A percentile compares a stretch with the other conserved stretches of the same genome.
Evolutionary conservation across 37 sponge, comb jelly and placozoan species (phyloP).

Genomic region (Agelas oroides): DNA sequence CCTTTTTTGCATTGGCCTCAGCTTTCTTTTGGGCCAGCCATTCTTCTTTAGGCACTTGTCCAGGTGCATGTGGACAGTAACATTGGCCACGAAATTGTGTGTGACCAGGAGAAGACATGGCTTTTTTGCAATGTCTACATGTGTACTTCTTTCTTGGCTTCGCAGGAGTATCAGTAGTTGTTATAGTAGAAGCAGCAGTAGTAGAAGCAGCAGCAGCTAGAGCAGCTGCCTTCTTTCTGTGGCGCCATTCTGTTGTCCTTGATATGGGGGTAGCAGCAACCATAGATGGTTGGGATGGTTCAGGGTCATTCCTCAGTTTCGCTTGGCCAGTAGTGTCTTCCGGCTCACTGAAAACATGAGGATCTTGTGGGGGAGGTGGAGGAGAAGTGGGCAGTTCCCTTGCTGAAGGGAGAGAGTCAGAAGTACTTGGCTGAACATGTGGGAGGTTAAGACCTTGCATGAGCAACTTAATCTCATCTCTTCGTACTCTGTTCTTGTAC

Average conservation of each 20-base stretch:
- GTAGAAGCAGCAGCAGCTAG: not conserved
- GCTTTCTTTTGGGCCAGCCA: slow-evolving; percentile 24
- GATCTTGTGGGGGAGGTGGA: slow-evolving; percentile 34
- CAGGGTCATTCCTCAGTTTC: not conserved
- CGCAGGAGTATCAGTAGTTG: slow-evolving; percentile 2
- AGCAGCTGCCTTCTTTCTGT: no score
- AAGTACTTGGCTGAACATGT: not conserved
- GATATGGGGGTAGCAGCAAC: no score
- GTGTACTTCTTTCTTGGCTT: slow-evolving; percentile 18
- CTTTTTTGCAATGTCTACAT: slow-evolving; percentile 22
- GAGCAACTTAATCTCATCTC: not conserved
- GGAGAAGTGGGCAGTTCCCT: not conserved
- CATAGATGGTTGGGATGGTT: no score
- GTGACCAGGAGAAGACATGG: slow-evolving; percentile 37
- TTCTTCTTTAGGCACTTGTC: slow-evolving; percentile 21
- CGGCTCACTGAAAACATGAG: slow-evolving; percentile 9
- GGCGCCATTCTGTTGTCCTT: no score
- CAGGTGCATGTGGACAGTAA: slow-evolving; percentile 38
- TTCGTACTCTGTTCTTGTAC: not conserved
- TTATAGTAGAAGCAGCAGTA: not conserved
- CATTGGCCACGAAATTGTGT: slow-evolving; percentile 33
- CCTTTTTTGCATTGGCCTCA: not conserved
- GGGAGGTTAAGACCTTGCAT: not conserved
- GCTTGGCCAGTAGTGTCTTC: slow-evolving; percentile 32
- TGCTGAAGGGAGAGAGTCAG: slow-evolving; percentile 24